Evolutionary conservation across 2,113 vertebrate genomes (phyloP).

Genomic region (Chrysochloris asiatica): DNA sequence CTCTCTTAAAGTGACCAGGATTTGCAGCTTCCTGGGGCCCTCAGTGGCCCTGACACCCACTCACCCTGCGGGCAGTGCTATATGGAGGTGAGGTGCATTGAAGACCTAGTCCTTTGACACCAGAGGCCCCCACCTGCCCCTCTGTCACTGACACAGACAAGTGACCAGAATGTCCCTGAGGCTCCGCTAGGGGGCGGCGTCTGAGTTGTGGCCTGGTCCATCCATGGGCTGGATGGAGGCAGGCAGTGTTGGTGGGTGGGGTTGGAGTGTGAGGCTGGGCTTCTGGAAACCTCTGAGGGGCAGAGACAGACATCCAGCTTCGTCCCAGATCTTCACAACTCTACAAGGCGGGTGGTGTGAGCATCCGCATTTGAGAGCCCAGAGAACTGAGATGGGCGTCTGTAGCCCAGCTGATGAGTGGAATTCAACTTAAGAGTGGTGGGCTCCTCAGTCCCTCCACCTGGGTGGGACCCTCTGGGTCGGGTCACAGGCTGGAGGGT

Average conservation of each 20-base stretch:
- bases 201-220: too few species aligned
- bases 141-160: neutral
- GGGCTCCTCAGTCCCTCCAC: too few species aligned
- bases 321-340: neutral
- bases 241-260: neutral
- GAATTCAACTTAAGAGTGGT: neutral
- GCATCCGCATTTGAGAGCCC: neutral
- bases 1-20: too few species aligned
- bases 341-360: fast-evolving
- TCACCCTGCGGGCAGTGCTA: too few species aligned
- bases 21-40: too few species aligned
- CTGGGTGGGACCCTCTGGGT: too few species aligned
- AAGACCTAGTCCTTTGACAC: fast-evolving
- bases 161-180: neutral
- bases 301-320: neutral
- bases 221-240: neutral
- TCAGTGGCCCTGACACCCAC: too few species aligned
- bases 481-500: constrained; percentile 89
- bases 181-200: neutral
- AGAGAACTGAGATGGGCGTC: neutral
- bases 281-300: neutral
- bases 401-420: fast-evolving
- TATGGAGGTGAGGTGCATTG: neutral
- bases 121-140: neutral
- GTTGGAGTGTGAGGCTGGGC: neutral